Conservation (phyloP, 2,888 invertebrate genomes). For the Chymomyza amoena region DNA sequence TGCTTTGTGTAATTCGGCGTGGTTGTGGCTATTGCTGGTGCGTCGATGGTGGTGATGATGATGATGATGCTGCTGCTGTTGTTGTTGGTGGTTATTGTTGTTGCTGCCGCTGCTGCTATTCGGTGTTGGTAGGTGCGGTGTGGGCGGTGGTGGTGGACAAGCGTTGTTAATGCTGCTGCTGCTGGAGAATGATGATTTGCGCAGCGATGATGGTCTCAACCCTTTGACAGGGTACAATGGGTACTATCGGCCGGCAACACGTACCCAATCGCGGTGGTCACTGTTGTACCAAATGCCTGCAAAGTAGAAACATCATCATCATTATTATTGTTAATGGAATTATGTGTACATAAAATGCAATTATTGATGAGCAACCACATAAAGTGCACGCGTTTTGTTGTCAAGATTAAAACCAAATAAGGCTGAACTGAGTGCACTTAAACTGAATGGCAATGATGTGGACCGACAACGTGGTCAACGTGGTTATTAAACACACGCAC, state of each 20-base stretch:
- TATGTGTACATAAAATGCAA: slow-evolving; percentile 1
- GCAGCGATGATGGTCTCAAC: slow-evolving; percentile 78
- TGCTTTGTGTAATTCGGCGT: slow-evolving; percentile 34
- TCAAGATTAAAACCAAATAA: neutral
- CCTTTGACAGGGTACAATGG: slow-evolving; percentile 79
- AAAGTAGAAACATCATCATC: slow-evolving; percentile 22
- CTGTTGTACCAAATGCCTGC: slow-evolving; percentile 79
- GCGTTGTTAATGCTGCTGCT: slow-evolving; percentile 73
- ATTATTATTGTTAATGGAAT: neutral
- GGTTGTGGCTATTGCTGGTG: slow-evolving; percentile 38
- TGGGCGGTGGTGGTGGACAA: slow-evolving; percentile 75
- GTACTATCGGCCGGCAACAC: slow-evolving; percentile 79
- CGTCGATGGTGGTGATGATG: slow-evolving; percentile 25
- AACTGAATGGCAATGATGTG: neutral
- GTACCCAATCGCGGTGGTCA: slow-evolving; percentile 79
- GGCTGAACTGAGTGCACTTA: slow-evolving; percentile 1
- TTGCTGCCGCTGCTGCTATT: slow-evolving; percentile 40
- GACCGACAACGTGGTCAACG: neutral
- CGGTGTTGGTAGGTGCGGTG: slow-evolving; percentile 58
- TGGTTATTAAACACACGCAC: slow-evolving; percentile 2
- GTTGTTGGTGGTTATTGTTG: slow-evolving; percentile 22
- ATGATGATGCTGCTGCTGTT: slow-evolving; percentile 5
- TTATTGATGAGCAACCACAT: slow-evolving; percentile 50
- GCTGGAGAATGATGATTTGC: slow-evolving; percentile 76
- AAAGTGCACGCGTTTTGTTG: slow-evolving; percentile 33